Percentiles rank a stretch among this genome's conserved stretches.
Evolutionary conservation across 2,113 vertebrate genomes (phyloP).

Genomic region (Hyperopisus bebe): DNA sequence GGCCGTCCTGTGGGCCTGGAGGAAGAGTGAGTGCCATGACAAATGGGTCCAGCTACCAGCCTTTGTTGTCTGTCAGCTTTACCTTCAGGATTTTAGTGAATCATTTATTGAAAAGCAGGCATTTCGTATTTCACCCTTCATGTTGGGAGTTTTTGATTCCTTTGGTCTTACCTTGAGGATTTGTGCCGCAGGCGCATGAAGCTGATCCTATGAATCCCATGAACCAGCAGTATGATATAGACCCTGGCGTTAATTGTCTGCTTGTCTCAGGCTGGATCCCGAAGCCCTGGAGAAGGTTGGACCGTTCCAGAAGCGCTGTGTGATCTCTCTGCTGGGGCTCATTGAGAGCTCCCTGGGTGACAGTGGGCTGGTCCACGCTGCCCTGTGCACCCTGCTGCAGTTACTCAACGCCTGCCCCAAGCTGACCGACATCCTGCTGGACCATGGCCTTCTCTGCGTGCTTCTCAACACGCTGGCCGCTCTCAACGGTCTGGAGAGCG

Average conservation of each 20-base stretch:
- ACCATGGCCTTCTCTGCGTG: slow-evolving; percentile 90
- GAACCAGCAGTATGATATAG: not conserved
- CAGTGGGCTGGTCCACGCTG: slow-evolving; percentile 79
- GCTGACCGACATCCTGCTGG: slow-evolving; percentile 87
- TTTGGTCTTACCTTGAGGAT: not conserved
- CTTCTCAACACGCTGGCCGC: slow-evolving; percentile 88
- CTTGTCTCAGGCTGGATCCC: slow-evolving; percentile 70
- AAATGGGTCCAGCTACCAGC: not conserved
- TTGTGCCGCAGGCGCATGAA: not conserved
- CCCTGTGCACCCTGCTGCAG: slow-evolving; percentile 82
- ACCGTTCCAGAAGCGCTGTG: slow-evolving; percentile 84
- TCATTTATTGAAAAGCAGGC: not conserved
- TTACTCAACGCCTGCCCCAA: slow-evolving; percentile 89
- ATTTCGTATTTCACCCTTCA: not conserved
- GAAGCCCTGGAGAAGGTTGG: slow-evolving; percentile 82
- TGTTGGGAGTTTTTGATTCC: not conserved
- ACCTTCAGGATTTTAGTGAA: not conserved
- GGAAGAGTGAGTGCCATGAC: slow-evolving; percentile 75
- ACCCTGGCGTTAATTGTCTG: not conserved
- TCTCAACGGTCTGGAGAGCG: slow-evolving; percentile 84
- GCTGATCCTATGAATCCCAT: not conserved
- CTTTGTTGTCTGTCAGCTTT: no score
- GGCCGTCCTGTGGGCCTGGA: slow-evolving; percentile 76
- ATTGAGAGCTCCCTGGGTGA: slow-evolving; percentile 91
- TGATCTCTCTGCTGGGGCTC: slow-evolving; percentile 86